Evolutionary conservation across 2,113 vertebrate species (phyloP).

Genomic region (Sigmodon hispidus): DNA sequence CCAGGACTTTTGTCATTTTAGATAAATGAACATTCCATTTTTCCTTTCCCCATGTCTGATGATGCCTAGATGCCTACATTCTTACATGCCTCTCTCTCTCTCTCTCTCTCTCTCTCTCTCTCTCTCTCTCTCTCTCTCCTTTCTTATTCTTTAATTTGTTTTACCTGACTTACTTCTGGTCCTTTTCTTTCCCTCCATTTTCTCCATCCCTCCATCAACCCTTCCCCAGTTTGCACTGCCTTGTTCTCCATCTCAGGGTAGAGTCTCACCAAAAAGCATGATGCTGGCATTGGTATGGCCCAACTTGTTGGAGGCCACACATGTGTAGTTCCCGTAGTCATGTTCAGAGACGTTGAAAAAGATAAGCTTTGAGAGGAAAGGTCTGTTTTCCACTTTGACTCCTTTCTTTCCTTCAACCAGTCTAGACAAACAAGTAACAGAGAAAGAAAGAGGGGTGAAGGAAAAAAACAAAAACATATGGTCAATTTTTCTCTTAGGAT

Average conservation of each 20-base stretch:
- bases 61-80: neutral
- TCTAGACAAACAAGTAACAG: constrained; percentile 81
- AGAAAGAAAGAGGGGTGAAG: neutral
- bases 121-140: neutral
- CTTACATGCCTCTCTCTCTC: neutral
- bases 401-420: constrained; percentile 92
- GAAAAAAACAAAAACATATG: accelerated
- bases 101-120: too few relatives aligned
- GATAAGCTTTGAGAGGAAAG: constrained; percentile 93
- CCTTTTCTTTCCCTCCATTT: accelerated
- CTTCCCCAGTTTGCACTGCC: too few relatives aligned
- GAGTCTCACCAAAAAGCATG: constrained; percentile 93
- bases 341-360: constrained; percentile 97
- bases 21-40: neutral
- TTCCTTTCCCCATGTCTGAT: neutral
- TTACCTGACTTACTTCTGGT: neutral
- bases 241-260: neutral
- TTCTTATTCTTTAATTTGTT: neutral
- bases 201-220: neutral
- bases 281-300: constrained; percentile 96
- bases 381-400: constrained; percentile 92
- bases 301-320: constrained; percentile 94
- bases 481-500: neutral
- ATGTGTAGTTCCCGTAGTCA: constrained; percentile 98
- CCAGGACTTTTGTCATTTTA: neutral